Evolutionary conservation across 2,113 vertebrate species (phyloP), one percentile per base, ranked within the genome.

Genomic region (Oncorhynchus masou): DNA sequence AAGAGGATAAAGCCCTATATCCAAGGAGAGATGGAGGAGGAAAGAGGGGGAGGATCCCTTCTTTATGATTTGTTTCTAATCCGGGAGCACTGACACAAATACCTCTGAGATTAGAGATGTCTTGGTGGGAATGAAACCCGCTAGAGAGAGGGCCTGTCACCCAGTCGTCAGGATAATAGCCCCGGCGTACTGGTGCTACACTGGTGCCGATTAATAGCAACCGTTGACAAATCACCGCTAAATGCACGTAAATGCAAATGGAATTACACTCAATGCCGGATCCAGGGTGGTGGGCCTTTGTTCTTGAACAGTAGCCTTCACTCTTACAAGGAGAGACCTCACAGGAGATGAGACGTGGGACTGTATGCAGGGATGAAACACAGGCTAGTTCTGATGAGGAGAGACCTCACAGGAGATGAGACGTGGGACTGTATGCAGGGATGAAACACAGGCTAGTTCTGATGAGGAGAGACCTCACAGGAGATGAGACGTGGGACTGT

Each of bases 221-320:
- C 54, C 20, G 54, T 20, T 57, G 54, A 19, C 54, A 57, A 15
- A 57, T 57, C 20, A 20, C 57, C 48, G 66, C 77, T 45, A 27
- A 74, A 74, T 57, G 16, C 19, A 57, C 19, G 15, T 57, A 57
- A 7, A 27, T 68, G 31, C 68, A 71, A 9, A 71, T 54, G 65
- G 25, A 31, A 72, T 31, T 75, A 62, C 34, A 57, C 34, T 68
- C 59, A 31, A 82, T 25, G 59, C 15, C 59, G n/a, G 59, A n/a
- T 60, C 59, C 12, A 60, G 2, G 4, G 4, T n/a, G 9, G 20
- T 51, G 15, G 49, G 49, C 49, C 49, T 15, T 15, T 3, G 1
- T 51, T 51, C 49, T 16, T 51, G 51, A 54, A 19, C 15, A 19
- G 51, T 54, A 16, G 15, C 51, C 51, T 54, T 54, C 51, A 6